Evolutionary conservation across 2,888 invertebrate species (phyloP), one percentile per base, ranked within the genome.

Genomic region (Agonum fuliginosum): DNA sequence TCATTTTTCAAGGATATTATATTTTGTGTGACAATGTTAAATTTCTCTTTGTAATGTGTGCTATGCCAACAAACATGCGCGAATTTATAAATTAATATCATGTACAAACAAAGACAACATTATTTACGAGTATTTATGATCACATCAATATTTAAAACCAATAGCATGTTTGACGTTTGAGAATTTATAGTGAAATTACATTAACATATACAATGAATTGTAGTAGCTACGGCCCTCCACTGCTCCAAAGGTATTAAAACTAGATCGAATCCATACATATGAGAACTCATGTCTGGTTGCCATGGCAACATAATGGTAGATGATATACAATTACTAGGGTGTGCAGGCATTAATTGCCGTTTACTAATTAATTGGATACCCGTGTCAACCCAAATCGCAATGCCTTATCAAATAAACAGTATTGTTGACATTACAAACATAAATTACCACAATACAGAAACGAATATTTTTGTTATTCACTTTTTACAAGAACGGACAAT

Each of bases 301-400:
- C 43, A 70, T 46, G 27, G 70, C 24, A 10, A 70, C 70, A 46
- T 70, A 70, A 70, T 70, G 19, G 24, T 27, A 70, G 70, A 43
- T 70, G 46, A 70, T 70, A 46, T 43, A 46, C 46, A 67, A 70
- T 70, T 70, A 70, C 14, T 70, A 46, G 46, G 17, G 24, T 46
- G 19, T 70, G 48, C 43, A 14, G 22, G 70, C 46, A 70, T 46
- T 70, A 70, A 70, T 70, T 70, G 70, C 46, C 46, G 27, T 70
- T 43, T 27, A 46, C 46, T 70, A 70, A 70, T 70, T 70, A 70
- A 70, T 46, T 43, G 46, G 70, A 46, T 41, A 67, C 41, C 67
- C 67, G 22, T 67, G 67, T 67, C 67, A 67, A 37, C 67, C 37
- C 3, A 65, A 67, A 67, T 41, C 41, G 20, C 22, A 10, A 41